Conservation (phyloP, 2,113 vertebrate genomes). For the Sinosuthora webbiana region DNA sequence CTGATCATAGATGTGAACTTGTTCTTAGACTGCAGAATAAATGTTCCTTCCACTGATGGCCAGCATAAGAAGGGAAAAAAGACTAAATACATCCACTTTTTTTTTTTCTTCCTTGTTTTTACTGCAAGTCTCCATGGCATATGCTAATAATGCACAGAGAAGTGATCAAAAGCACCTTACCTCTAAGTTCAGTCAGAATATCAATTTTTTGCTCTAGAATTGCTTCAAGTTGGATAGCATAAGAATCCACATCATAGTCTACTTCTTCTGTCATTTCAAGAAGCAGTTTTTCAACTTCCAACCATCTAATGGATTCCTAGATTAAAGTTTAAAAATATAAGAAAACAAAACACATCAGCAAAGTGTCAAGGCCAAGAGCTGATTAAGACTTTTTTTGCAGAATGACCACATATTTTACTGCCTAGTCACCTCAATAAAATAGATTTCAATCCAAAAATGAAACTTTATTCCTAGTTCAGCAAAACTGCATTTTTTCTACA, state of each 20-base stretch:
- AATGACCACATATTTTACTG: background rate
- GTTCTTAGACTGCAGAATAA: background rate
- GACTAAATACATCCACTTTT: background rate
- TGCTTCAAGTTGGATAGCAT: slow-evolving; percentile 93
- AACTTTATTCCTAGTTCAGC: background rate
- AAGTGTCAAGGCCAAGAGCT: background rate
- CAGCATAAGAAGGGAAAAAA: background rate
- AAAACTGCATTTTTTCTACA: background rate
- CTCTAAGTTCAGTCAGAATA: slow-evolving; percentile 91
- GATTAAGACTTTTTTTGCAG: background rate
- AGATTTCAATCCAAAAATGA: background rate
- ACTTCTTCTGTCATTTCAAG: slow-evolving; percentile 98
- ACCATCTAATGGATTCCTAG: slow-evolving; percentile 95
- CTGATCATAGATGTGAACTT: background rate
- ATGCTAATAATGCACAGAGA: background rate
- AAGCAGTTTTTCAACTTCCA: slow-evolving; percentile 95
- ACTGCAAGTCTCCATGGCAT: background rate
- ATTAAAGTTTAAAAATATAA: background rate
- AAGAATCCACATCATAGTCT: slow-evolving; percentile 96
- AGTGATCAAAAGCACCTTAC: slow-evolving; percentile 68
- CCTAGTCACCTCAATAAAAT: background rate
- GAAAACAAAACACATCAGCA: background rate
- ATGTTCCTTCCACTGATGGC: background rate
- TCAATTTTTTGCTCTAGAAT: slow-evolving; percentile 98
- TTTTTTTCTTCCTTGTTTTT: background rate